phyloP scores from a whole-genome alignment of 2,113 vertebrate genomes.

The Malurus cyaneus region DNA sequence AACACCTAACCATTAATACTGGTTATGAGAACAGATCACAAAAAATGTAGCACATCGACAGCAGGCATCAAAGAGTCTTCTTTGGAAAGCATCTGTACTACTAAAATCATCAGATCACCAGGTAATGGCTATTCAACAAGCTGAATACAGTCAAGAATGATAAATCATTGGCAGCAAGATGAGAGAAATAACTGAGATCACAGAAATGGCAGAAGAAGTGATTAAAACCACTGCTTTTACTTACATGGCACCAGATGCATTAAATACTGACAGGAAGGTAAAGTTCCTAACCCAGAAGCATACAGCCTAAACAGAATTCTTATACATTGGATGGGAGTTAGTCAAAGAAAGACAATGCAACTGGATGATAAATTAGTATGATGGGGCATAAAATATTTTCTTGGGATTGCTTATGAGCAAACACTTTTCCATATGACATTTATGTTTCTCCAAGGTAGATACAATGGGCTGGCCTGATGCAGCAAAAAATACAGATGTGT shows the following conservation, averaged over 20 bases:
- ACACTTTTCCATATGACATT: neutral
- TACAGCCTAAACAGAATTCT: neutral
- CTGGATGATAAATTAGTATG: neutral
- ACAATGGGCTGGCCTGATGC: neutral
- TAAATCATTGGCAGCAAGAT: neutral
- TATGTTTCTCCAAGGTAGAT: neutral
- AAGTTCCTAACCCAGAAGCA: neutral
- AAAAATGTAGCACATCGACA: neutral
- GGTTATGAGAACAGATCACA: neutral
- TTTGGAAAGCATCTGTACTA: neutral
- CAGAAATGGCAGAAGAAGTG: neutral
- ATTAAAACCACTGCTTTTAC: neutral
- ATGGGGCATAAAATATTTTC: neutral
- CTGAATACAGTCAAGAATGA: neutral
- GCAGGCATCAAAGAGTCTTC: neutral
- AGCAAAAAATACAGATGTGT: accelerated
- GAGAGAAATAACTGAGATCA: neutral
- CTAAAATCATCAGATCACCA: neutral
- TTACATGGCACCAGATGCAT: neutral
- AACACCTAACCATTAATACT: neutral
- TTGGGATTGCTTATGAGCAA: neutral
- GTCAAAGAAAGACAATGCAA: neutral
- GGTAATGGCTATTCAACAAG: neutral
- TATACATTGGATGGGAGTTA: neutral
- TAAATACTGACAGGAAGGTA: neutral